Percentiles rank a stretch among this genome's conserved stretches.
Conservation (phyloP, 2,888 invertebrate species). For the Papilio protenor region DNA sequence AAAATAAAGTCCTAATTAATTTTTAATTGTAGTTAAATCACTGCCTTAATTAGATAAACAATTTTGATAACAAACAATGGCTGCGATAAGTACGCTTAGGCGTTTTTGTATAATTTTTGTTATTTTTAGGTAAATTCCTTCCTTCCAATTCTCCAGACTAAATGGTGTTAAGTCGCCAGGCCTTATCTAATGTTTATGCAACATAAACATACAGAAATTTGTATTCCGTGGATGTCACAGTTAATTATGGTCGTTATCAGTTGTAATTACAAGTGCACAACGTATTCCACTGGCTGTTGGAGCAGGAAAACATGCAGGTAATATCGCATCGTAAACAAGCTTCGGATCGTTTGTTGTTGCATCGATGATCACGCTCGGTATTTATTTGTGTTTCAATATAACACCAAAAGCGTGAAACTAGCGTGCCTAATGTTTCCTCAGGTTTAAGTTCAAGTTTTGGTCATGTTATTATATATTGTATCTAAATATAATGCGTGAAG, state of each 20-base stretch:
- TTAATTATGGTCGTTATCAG: constrained; percentile 43
- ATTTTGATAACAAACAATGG: not conserved
- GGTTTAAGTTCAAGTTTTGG: constrained; percentile 19
- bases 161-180: not conserved
- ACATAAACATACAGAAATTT: constrained; percentile 37
- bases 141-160: not conserved
- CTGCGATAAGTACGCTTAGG: not conserved
- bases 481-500: constrained; percentile 17
- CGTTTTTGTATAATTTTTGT: not conserved
- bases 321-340: constrained; percentile 37
- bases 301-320: constrained; percentile 51
- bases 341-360: constrained; percentile 38
- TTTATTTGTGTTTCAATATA: constrained; percentile 28
- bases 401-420: constrained; percentile 29
- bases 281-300: constrained; percentile 46
- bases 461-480: constrained; percentile 10
- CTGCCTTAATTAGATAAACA: not conserved
- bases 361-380: not conserved
- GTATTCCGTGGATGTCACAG: constrained; percentile 38
- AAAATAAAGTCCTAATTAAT: not conserved
- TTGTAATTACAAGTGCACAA: constrained; percentile 46
- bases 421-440: constrained; percentile 7
- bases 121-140: not conserved
- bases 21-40: not conserved
- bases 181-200: constrained; percentile 30